Evolutionary conservation across 2,888 invertebrate genomes (phyloP).

Genomic region (Gymnosoma rotundatum): DNA sequence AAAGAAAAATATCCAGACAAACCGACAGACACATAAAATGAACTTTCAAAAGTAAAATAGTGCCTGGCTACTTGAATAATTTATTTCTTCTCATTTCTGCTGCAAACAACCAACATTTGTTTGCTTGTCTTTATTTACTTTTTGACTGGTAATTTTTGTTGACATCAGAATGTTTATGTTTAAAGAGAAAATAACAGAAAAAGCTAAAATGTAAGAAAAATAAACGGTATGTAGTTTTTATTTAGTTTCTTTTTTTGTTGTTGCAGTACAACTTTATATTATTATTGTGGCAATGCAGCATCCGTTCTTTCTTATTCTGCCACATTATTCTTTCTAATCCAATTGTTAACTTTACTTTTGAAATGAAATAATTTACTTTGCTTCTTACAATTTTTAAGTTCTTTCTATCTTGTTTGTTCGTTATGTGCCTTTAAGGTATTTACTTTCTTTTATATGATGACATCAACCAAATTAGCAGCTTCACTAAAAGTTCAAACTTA

Average conservation of each 20-base stretch:
- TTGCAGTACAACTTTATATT: slow-evolving; percentile 6
- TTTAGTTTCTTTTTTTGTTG: slow-evolving; percentile 5
- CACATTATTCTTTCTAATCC: slow-evolving; percentile 45
- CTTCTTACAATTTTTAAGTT: background rate
- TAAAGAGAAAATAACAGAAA: slow-evolving; percentile 22
- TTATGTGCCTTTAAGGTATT: slow-evolving; percentile 32
- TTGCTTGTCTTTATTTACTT: slow-evolving; percentile 15
- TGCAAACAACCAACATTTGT: slow-evolving; percentile 25
- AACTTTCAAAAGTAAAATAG: slow-evolving; percentile 49
- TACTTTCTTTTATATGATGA: slow-evolving; percentile 7
- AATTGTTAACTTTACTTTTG: slow-evolving; percentile 38
- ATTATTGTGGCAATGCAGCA: slow-evolving; percentile 40
- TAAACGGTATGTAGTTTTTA: slow-evolving; percentile 48
- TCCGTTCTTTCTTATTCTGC: slow-evolving; percentile 49
- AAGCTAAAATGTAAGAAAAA: slow-evolving; percentile 5
- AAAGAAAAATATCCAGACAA: background rate
- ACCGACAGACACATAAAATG: slow-evolving; percentile 12
- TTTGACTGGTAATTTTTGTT: slow-evolving; percentile 46
- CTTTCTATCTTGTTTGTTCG: background rate
- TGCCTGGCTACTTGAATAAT: slow-evolving; percentile 60
- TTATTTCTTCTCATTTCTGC: slow-evolving; percentile 7
- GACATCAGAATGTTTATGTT: slow-evolving; percentile 63
- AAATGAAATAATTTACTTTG: slow-evolving; percentile 17
- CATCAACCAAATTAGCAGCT: slow-evolving; percentile 1
- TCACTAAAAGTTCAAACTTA: background rate